Evolutionary conservation across 1,140 invertebrate genomes (phyloP).

Genomic region (Holotrichia oblita): DNA sequence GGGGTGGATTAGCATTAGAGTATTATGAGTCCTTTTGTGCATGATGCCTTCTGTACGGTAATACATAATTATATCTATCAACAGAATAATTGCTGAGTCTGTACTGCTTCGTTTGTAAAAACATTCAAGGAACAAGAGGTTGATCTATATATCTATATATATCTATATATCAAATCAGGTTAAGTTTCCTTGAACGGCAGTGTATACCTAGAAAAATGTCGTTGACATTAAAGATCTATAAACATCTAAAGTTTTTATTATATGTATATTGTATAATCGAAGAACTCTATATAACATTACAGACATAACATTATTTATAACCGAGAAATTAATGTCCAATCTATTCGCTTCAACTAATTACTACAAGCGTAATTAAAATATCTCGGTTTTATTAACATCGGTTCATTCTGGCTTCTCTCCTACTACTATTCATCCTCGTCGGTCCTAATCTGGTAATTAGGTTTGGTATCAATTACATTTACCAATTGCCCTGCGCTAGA

Average conservation of each 20-base stretch:
- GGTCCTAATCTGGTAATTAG: not conserved
- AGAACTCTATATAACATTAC: not conserved
- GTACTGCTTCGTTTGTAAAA: too few species aligned
- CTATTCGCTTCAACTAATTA: not conserved
- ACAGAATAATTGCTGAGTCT: too few species aligned
- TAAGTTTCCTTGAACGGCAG: too few species aligned
- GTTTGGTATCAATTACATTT: slow-evolving; percentile 6
- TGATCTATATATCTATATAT: too few species aligned
- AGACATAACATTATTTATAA: not conserved
- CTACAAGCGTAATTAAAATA: slow-evolving; percentile 5
- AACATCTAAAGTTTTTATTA: not conserved
- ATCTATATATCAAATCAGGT: too few species aligned
- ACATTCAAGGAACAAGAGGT: too few species aligned
- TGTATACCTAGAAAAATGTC: not conserved
- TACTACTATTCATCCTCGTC: not conserved
- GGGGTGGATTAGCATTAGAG: too few species aligned
- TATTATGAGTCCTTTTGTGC: too few species aligned
- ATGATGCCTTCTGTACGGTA: too few species aligned
- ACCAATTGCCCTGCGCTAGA: not conserved
- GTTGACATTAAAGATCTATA: not conserved
- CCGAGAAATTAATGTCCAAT: not conserved
- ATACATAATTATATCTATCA: too few species aligned
- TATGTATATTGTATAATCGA: too few species aligned
- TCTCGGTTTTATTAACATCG: slow-evolving; percentile 1
- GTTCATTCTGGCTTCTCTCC: not conserved